Conservation (phyloP, 1,140 invertebrate genomes). For the Lepidotrigona ventralis region DNA sequence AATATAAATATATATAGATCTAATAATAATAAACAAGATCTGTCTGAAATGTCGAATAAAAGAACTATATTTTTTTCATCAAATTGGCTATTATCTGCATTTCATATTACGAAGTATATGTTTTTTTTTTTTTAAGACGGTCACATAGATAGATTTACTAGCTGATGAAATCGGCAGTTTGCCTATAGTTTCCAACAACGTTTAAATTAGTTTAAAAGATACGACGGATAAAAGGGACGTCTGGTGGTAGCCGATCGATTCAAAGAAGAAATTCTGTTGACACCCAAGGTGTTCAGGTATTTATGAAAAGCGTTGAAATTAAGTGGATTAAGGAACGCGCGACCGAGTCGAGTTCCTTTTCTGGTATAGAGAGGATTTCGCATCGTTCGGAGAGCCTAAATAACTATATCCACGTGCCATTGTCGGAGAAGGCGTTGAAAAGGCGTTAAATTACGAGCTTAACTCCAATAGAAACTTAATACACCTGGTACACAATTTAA, state of each 20-base stretch:
- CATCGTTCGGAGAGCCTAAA: constrained; percentile 1
- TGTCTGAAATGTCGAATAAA: too few species aligned
- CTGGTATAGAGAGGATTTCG: neutral
- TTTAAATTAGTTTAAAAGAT: too few species aligned
- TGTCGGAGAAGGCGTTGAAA: neutral
- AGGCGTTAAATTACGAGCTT: neutral
- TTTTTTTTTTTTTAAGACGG: too few species aligned
- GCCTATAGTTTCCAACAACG: neutral
- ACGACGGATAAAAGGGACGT: neutral
- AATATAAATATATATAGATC: too few species aligned
- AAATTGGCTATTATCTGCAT: too few species aligned
- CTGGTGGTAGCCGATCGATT: neutral
- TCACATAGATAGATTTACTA: neutral
- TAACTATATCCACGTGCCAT: neutral
- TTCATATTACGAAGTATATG: too few species aligned
- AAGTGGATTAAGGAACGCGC: neutral
- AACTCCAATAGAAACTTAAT: constrained; percentile 9
- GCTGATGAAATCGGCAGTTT: neutral
- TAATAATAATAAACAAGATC: too few species aligned
- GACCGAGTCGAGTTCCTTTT: neutral
- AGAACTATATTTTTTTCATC: too few species aligned
- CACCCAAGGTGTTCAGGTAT: neutral
- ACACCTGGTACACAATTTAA: neutral
- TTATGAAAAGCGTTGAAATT: constrained; percentile 12
- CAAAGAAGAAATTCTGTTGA: neutral